Evolutionary conservation across 2,113 vertebrate genomes (phyloP).

Genomic region (Scopus umbretta): DNA sequence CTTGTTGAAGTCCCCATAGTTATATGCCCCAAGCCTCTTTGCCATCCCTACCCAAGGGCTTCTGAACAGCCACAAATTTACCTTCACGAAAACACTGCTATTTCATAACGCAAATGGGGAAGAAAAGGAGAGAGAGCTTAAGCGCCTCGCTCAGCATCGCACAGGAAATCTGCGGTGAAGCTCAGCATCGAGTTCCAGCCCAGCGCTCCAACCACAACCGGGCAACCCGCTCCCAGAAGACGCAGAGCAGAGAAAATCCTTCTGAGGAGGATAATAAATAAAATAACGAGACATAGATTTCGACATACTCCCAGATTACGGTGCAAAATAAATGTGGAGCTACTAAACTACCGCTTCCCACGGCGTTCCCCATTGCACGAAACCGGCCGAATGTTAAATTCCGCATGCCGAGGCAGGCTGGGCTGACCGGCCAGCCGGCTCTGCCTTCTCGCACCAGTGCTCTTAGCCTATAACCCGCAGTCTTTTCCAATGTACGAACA

Average conservation of each 20-base stretch:
- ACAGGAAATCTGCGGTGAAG: background rate
- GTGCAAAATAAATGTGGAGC: background rate
- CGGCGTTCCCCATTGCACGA: background rate
- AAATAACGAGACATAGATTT: background rate
- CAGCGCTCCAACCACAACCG: background rate
- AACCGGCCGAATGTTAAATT: background rate
- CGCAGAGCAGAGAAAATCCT: background rate
- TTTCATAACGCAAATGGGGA: background rate
- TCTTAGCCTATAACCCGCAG: fast-evolving
- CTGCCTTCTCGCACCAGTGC: background rate
- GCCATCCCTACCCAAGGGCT: background rate
- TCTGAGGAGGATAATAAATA: background rate
- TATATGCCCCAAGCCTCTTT: background rate
- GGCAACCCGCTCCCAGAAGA: background rate
- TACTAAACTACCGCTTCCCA: background rate
- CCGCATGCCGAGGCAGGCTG: background rate
- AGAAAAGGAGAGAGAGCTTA: background rate
- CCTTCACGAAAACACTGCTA: fast-evolving
- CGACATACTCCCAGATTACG: background rate
- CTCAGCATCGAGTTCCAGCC: background rate
- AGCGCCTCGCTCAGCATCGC: background rate
- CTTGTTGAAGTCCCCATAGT: background rate
- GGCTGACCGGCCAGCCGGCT: background rate
- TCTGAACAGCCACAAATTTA: background rate
- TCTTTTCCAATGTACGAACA: background rate